Evolutionary conservation across 2,797 vertebrate species (phyloP), one percentile per base, ranked within the genome.

Genomic region (Euthynnus affinis): DNA sequence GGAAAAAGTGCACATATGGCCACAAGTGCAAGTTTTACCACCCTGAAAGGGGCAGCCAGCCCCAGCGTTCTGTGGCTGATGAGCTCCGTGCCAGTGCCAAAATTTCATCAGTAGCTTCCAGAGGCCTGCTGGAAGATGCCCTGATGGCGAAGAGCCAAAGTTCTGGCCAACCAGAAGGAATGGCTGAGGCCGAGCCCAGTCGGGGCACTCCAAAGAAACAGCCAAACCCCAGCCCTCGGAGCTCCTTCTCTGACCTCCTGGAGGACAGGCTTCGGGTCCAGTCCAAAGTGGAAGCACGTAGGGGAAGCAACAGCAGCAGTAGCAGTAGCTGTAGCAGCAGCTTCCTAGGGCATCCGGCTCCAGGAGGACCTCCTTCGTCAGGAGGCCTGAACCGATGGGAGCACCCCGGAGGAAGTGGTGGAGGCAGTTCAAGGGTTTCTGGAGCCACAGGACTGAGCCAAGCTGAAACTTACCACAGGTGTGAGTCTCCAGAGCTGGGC

Each of bases 11-110:
- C 86, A 99, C 98, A 52, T 99, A 99, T 20, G 98, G 98, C 62
- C 98, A 99, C 93, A 99, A 99, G 92, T 99, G 98, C 94, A 99
- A 99, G 89, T 99, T 99, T 72, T 99, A 98, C 76, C 98, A 99
- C 64, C 98, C 98, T 2, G 98, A 99, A 87, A 96, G 98, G 87
- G 97, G 98, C 77, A 97, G 93, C 67, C 97, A 98, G 84, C 98
- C 98, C 42, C 98, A 98, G 93, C 94, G 97, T 12, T 96, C 98
- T 0, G 97, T 99, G 76, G 98, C 98, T 7, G 98, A 99, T 74
- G 98, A 99, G 86, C 97, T 99, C 68, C 97, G 98, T 37, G 98
- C 98, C 89, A 98, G 97, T 91, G 98, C 97, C 85, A 97, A 96
- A 94, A 97, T 84, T n/a, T 93, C 91, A 10, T 89, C 90, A 51